phyloP scores from a whole-genome alignment of 2,888 invertebrate species.

The Argynnis bischoffii region DNA sequence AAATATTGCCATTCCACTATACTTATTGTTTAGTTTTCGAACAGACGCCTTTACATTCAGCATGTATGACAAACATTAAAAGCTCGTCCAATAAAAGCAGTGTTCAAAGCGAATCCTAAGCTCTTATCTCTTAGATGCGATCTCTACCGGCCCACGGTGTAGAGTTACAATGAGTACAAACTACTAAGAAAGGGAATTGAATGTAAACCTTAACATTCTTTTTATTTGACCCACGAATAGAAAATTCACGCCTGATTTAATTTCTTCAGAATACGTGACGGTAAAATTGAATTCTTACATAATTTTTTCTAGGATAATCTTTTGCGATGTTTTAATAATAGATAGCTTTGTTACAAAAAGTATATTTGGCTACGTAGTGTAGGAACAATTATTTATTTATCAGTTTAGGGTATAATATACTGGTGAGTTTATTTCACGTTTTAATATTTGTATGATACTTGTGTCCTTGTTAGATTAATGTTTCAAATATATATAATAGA shows the following conservation, averaged over 20 bases:
- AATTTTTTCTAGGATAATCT: constrained; percentile 26
- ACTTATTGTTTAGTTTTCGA: constrained; percentile 8
- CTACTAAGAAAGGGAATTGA: constrained; percentile 56
- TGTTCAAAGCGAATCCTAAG: constrained; percentile 52
- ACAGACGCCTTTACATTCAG: constrained; percentile 27
- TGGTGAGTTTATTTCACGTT: too few species aligned
- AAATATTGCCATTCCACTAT: constrained; percentile 6
- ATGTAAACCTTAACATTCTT: constrained; percentile 55
- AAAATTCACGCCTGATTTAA: constrained; percentile 70
- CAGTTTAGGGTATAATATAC: neutral
- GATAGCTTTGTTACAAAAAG: constrained; percentile 30
- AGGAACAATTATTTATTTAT: constrained; percentile 16
- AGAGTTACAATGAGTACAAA: constrained; percentile 62
- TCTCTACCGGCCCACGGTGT: constrained; percentile 57
- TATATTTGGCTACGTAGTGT: neutral
- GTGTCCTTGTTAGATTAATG: too few species aligned
- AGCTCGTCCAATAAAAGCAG: constrained; percentile 48
- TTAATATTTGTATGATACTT: too few species aligned
- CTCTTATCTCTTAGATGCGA: constrained; percentile 66
- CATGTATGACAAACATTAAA: constrained; percentile 37
- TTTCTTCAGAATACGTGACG: constrained; percentile 49
- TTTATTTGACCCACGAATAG: constrained; percentile 56
- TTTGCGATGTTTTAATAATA: constrained; percentile 30
- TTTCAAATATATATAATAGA: too few species aligned
- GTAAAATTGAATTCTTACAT: constrained; percentile 46